Evolutionary conservation across 2,797 vertebrate species (phyloP), one percentile per base, ranked within the genome.

Genomic region (Paguma larvata): DNA sequence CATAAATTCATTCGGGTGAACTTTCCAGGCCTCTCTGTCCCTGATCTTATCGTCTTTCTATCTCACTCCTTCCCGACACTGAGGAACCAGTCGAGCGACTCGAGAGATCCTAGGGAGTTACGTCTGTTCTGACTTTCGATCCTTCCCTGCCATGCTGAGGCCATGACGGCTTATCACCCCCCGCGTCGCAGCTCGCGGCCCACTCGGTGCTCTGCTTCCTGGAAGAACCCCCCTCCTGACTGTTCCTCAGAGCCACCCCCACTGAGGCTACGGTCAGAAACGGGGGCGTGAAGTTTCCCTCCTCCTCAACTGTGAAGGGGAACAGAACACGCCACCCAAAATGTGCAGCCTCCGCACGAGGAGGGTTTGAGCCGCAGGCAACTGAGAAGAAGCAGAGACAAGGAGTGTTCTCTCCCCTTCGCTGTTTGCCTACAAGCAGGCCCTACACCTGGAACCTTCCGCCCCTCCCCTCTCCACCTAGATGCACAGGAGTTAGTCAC

Each of bases 21-120:
- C 51, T 88, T 96, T 85, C 89, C 85, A 72, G 73, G 77, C 48
- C 12, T 75, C n/a, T 67, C 75, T 53, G 7, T 30, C 72, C 91
- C 41, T 91, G 44, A 68, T 93, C 56, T 73, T 30, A 27, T 19
- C 23, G 73, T 90, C 21, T 78, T 90, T 70, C 46, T 46, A 30
- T 72, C 41, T 67, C 73, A 48, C 34, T 83, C 51, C 83, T 91
- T 95, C 62, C 44, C 77, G 72, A 59, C n/a, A 13, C 23, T 16
- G 63, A 80, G n/a, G 16, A 87, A 87, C 80, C 44, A 83, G 75
- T 68, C 32, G 63, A 13, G 73, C 12, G 13, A 70, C 78, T 53
- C 78, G 38, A 59, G 44, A 82, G 27, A 34, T 14, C 14, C 2
- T 13, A 44, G 65, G 6, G 53, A 62, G 23, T 46, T 82, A 27